phyloP scores from a whole-genome alignment of 2,888 invertebrate species.

The Thereva unica region DNA sequence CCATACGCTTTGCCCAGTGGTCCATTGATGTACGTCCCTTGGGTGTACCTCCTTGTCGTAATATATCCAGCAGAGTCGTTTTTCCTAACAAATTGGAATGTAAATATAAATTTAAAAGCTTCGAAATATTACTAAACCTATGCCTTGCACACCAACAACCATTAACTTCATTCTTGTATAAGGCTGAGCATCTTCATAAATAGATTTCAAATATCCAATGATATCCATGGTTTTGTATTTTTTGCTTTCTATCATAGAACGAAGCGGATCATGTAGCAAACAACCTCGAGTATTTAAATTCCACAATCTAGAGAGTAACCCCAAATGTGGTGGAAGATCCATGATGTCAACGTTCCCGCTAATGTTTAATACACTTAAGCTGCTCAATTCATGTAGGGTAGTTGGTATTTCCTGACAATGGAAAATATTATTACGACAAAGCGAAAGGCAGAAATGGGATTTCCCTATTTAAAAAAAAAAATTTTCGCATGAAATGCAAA shows the following conservation, averaged over 20 bases:
- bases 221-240: constrained; percentile 95
- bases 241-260: constrained; percentile 88
- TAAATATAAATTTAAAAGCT: neutral
- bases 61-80: constrained; percentile 86
- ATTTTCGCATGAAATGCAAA: too few relatives aligned
- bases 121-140: constrained; percentile 54
- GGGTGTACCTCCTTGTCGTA: constrained; percentile 83
- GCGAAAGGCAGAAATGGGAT: neutral
- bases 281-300: constrained; percentile 93
- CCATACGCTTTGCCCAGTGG: constrained; percentile 96
- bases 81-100: constrained; percentile 65
- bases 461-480: too few relatives aligned
- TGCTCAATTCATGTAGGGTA: constrained; percentile 80
- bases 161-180: constrained; percentile 95
- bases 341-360: constrained; percentile 73
- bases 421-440: neutral
- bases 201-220: constrained; percentile 85
- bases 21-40: constrained; percentile 64
- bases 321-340: constrained; percentile 94
- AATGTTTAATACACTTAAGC: constrained; percentile 92
- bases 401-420: constrained; percentile 70
- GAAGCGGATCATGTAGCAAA: constrained; percentile 82
- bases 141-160: constrained; percentile 90
- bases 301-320: constrained; percentile 92
- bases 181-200: constrained; percentile 85